Conservation (phyloP, 2,888 invertebrate genomes). For the Agrotis exclamationis region DNA sequence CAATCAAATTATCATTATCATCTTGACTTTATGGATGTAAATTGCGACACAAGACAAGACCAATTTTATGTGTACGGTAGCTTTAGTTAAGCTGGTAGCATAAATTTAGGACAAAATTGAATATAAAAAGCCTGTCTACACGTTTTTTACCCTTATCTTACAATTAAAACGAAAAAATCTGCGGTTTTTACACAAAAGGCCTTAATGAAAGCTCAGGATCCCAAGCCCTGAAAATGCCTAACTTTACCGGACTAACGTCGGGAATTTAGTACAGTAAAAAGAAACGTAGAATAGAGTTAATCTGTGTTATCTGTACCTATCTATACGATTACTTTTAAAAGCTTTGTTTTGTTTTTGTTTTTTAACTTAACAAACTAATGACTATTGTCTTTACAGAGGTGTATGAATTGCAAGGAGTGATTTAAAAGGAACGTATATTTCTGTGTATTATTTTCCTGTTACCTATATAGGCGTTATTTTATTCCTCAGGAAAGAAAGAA, state of each 20-base stretch:
- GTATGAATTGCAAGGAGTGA: background rate
- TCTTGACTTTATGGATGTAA: too few relatives aligned
- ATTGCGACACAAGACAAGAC: too few relatives aligned
- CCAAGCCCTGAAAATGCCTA: background rate
- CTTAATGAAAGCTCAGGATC: conserved; percentile 2
- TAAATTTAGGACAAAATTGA: too few relatives aligned
- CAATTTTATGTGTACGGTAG: too few relatives aligned
- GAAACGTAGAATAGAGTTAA: background rate
- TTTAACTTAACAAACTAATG: too few relatives aligned
- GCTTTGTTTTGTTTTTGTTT: conserved; percentile 25
- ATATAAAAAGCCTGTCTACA: background rate
- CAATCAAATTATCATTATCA: too few relatives aligned
- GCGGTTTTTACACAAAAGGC: conserved; percentile 10
- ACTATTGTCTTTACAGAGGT: background rate
- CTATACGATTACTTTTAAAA: conserved; percentile 16
- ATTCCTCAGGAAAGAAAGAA: conserved; percentile 26
- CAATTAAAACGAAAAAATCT: background rate
- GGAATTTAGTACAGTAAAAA: background rate
- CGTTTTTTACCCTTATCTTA: background rate
- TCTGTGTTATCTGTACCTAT: background rate
- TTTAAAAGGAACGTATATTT: background rate
- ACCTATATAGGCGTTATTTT: conserved; percentile 9
- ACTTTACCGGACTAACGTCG: background rate
- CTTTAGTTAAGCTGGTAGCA: too few relatives aligned
- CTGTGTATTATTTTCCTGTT: conserved; percentile 22